These are phyloP conservation scores for Tupaia tana DNA, from an alignment of 2,113 vertebrate species.

Conservation along the genomic window DNA sequence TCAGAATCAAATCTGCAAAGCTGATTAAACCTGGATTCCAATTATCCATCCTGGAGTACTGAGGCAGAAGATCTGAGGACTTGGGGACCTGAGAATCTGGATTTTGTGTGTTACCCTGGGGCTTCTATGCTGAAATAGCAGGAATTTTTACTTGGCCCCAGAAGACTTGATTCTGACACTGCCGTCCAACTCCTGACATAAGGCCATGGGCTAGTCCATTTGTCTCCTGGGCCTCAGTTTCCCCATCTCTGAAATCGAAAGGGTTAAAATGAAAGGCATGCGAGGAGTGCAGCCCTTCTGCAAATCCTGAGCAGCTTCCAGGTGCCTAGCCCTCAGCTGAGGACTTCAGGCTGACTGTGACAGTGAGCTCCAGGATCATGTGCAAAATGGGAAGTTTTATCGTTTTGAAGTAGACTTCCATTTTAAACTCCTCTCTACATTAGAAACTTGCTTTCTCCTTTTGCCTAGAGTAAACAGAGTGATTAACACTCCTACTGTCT, in stretches of 20 bases:
- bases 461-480: too few relatives aligned
- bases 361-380: background rate
- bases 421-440: too few relatives aligned
- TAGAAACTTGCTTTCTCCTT: too few relatives aligned
- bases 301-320: too few relatives aligned
- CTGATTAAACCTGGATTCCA: background rate
- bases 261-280: too few relatives aligned
- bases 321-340: too few relatives aligned
- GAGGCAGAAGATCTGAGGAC: background rate
- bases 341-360: background rate
- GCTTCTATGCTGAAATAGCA: background rate
- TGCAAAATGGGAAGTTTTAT: background rate
- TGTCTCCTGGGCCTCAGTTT: background rate
- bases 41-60: background rate
- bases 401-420: background rate
- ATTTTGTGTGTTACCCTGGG: too few relatives aligned
- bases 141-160: background rate
- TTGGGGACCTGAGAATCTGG: background rate
- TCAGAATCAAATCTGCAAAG: background rate
- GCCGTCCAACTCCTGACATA: fast-evolving
- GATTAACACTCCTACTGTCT: too few relatives aligned
- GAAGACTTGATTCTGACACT: background rate
- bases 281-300: too few relatives aligned
- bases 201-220: background rate
- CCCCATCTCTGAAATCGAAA: background rate